Percentiles rank a stretch among this genome's conserved stretches.
These are phyloP conservation scores for Bombus difficillimus DNA, from an alignment of 1,140 invertebrate species.

Conservation along the genomic window DNA sequence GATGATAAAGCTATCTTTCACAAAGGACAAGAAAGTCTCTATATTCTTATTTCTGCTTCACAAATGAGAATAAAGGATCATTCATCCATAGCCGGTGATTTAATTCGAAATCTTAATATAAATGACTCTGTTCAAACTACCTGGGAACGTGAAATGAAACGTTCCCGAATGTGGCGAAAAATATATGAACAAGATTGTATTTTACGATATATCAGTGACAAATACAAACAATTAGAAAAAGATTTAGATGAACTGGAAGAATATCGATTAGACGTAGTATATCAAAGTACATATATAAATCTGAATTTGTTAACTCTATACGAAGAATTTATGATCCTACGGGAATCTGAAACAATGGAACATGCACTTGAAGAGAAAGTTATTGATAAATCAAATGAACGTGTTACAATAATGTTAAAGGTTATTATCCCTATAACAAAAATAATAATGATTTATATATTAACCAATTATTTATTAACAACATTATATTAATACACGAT, in stretches of 20 bases:
- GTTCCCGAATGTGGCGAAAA: conserved; percentile 72
- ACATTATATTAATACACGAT: conserved; percentile 14
- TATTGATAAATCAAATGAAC: conserved; percentile 63
- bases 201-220: conserved; percentile 83
- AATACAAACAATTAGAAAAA: conserved; percentile 87
- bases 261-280: conserved; percentile 85
- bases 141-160: conserved; percentile 78
- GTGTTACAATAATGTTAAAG: background rate
- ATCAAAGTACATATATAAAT: conserved; percentile 86
- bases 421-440: conserved; percentile 33
- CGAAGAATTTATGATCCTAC: conserved; percentile 90
- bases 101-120: conserved; percentile 28
- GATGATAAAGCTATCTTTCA: conserved; percentile 48
- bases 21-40: conserved; percentile 5
- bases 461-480: background rate
- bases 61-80: conserved; percentile 31
- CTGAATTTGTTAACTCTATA: conserved; percentile 89
- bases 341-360: conserved; percentile 89
- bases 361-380: conserved; percentile 84
- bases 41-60: conserved; percentile 7
- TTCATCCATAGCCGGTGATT: background rate
- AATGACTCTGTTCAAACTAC: conserved; percentile 65
- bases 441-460: background rate
- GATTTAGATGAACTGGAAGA: conserved; percentile 85
- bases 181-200: conserved; percentile 86